Evolutionary conservation across 2,797 vertebrate genomes (phyloP).

Genomic region (Lophotriccus pileatus): DNA sequence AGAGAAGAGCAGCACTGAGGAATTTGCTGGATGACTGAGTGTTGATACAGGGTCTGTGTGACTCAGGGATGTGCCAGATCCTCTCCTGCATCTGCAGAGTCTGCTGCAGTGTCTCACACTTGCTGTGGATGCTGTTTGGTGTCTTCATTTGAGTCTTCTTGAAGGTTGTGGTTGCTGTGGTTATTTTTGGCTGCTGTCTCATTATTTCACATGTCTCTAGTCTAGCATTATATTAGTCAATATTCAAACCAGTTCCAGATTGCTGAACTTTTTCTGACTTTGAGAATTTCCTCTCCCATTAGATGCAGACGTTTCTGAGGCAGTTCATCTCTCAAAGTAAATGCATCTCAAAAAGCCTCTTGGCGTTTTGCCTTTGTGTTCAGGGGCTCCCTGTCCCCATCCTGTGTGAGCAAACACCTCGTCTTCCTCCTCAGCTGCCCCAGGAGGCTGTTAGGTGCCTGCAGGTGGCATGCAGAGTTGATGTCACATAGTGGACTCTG

Average conservation of each 20-base stretch:
- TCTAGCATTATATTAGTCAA: neutral
- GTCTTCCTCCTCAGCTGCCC: neutral
- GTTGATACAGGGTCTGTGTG: neutral
- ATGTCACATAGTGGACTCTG: neutral
- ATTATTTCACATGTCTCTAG: neutral
- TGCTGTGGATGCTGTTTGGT: neutral
- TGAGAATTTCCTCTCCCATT: neutral
- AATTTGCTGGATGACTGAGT: neutral
- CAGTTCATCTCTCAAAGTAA: neutral
- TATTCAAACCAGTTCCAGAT: neutral
- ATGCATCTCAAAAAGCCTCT: neutral
- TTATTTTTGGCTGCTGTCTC: slow-evolving; percentile 34
- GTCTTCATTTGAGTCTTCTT: neutral
- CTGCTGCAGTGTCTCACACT: neutral
- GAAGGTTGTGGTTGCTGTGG: neutral
- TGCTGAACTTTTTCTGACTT: neutral
- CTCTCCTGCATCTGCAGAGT: neutral
- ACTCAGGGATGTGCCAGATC: neutral
- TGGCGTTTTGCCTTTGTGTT: neutral
- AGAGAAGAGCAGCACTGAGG: neutral
- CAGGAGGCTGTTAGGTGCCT: neutral
- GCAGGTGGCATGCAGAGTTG: neutral
- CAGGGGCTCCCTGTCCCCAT: neutral
- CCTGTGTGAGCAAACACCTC: neutral
- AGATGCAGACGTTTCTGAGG: neutral